phyloP scores from a whole-genome alignment of 1,140 invertebrate genomes.

The Calosoma granatense region DNA sequence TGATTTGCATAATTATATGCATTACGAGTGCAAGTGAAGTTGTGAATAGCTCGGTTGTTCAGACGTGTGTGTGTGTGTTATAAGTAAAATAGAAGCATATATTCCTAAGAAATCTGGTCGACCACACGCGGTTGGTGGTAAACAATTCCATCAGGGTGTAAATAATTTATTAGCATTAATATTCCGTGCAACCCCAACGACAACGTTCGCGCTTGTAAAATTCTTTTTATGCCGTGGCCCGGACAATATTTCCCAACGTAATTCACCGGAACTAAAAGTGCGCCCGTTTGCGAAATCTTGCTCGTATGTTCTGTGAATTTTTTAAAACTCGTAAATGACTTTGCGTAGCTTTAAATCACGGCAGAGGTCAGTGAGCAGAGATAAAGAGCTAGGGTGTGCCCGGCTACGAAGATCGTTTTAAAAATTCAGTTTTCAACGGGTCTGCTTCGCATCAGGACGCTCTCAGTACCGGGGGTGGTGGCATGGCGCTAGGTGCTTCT shows the following conservation, averaged over 20 bases:
- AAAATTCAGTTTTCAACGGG: slow-evolving; percentile 6
- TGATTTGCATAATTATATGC: too few species aligned
- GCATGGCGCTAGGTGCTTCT: neutral
- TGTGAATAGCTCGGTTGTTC: too few species aligned
- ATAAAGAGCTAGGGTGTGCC: neutral
- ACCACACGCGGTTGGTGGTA: too few species aligned
- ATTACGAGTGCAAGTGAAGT: too few species aligned
- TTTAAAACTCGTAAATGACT: slow-evolving; percentile 8
- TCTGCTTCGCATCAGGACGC: neutral
- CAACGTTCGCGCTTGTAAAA: too few species aligned
- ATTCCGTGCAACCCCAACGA: too few species aligned
- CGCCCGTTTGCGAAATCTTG: slow-evolving; percentile 4
- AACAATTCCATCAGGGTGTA: too few species aligned
- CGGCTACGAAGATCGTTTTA: neutral
- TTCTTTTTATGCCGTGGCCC: neutral
- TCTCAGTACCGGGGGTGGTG: neutral
- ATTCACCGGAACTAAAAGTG: slow-evolving; percentile 3
- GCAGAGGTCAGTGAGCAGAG: neutral
- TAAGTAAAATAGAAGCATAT: too few species aligned
- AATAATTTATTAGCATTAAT: too few species aligned
- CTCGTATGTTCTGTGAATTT: slow-evolving; percentile 6
- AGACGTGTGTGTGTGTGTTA: too few species aligned
- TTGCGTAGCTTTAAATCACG: slow-evolving; percentile 4
- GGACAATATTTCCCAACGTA: slow-evolving; percentile 6
- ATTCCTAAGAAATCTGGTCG: too few species aligned